Evolutionary conservation across 2,797 vertebrate genomes (phyloP).

Genomic region (Phyllotis vaccarum): DNA sequence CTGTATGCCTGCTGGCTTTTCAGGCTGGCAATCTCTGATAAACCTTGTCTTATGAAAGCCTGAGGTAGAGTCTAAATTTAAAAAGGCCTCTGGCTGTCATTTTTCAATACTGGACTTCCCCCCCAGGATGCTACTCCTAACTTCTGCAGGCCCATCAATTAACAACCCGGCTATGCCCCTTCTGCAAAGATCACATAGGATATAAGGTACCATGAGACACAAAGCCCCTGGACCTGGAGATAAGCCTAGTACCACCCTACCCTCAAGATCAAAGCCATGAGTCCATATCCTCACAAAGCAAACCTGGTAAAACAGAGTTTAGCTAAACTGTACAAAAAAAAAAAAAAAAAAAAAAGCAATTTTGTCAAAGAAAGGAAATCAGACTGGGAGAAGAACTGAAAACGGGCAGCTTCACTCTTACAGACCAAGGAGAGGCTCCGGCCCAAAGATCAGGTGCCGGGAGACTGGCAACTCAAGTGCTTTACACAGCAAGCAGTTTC

Average conservation of each 20-base stretch:
- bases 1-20: slow-evolving; percentile 46
- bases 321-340: not conserved
- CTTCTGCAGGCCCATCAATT: not conserved
- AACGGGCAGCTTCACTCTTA: not conserved
- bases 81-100: slow-evolving; percentile 36
- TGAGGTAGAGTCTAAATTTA: slow-evolving; percentile 1
- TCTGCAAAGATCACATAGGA: not conserved
- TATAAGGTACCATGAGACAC: not conserved
- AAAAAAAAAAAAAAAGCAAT: not conserved
- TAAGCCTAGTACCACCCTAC: not conserved
- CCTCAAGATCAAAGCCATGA: not conserved
- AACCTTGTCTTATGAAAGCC: slow-evolving; percentile 9
- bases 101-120: not conserved
- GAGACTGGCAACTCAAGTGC: not conserved
- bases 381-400: not conserved
- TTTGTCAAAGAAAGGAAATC: not conserved
- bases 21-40: slow-evolving; percentile 49
- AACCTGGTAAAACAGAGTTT: not conserved
- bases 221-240: not conserved
- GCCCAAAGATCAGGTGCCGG: not conserved
- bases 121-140: not conserved
- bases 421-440: fast-evolving
- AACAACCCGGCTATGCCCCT: not conserved
- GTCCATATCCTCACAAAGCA: not conserved
- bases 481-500: not conserved